These are phyloP conservation scores for Helleia helle DNA, from an alignment of 2,888 invertebrate genomes.

Conservation along the genomic window DNA sequence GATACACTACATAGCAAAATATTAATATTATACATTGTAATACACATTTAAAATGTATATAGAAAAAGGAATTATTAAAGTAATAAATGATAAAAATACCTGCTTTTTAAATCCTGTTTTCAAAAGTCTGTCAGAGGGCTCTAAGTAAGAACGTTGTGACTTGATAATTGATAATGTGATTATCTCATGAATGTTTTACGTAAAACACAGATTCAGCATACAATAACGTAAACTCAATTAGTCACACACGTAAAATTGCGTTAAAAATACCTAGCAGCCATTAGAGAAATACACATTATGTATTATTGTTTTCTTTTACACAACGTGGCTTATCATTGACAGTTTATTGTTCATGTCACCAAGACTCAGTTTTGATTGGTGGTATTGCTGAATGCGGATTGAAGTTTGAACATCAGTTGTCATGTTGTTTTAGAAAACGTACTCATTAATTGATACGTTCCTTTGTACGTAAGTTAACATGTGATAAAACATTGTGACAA, in stretches of 20 bases:
- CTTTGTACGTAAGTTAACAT: conserved; percentile 4
- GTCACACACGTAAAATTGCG: conserved; percentile 34
- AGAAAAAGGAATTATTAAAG: too few species aligned
- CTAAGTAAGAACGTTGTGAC: neutral
- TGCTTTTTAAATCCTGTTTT: conserved; percentile 1
- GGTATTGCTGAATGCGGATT: conserved; percentile 6
- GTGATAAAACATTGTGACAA: too few species aligned
- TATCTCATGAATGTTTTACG: neutral
- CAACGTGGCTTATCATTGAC: conserved; percentile 23
- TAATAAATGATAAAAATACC: neutral
- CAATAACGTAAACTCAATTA: neutral
- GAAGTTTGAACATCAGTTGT: too few species aligned
- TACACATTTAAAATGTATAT: too few species aligned
- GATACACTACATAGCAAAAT: too few species aligned
- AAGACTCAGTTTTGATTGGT: conserved; percentile 13
- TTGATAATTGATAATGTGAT: neutral
- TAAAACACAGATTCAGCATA: neutral
- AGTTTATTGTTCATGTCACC: conserved; percentile 17
- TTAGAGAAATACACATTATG: conserved; percentile 26
- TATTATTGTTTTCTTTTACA: conserved; percentile 25
- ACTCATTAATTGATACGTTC: neutral
- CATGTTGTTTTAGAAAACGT: too few species aligned
- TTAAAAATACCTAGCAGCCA: conserved; percentile 41
- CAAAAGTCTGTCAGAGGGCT: neutral
- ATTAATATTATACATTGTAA: too few species aligned